phyloP scores from a whole-genome alignment of 2,888 invertebrate species.

The Bombylius discolor region DNA sequence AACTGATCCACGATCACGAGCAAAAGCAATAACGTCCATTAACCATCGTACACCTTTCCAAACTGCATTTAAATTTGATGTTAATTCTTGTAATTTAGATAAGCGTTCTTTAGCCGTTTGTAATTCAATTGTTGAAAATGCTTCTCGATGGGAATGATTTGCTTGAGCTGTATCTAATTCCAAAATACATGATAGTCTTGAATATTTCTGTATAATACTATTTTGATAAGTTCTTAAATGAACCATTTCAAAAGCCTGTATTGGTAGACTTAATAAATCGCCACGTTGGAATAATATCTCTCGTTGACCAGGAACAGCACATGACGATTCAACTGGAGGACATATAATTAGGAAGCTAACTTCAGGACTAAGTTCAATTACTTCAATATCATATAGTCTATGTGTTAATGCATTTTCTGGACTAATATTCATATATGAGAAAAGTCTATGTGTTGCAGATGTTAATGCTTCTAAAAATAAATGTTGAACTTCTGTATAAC shows the following conservation, averaged over 20 bases:
- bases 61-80: slow-evolving; percentile 68
- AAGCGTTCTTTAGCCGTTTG: slow-evolving; percentile 76
- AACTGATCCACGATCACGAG: slow-evolving; percentile 58
- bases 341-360: slow-evolving; percentile 87
- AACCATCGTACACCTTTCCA: slow-evolving; percentile 96
- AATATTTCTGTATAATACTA: slow-evolving; percentile 80
- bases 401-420: slow-evolving; percentile 56
- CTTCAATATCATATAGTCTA: slow-evolving; percentile 84
- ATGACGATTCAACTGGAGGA: slow-evolving; percentile 84
- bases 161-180: slow-evolving; percentile 86
- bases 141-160: slow-evolving; percentile 86
- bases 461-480: slow-evolving; percentile 67
- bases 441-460: slow-evolving; percentile 57
- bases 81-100: slow-evolving; percentile 68
- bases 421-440: slow-evolving; percentile 68
- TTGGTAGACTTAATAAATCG: slow-evolving; percentile 77
- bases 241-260: slow-evolving; percentile 90
- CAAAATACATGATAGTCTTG: slow-evolving; percentile 80
- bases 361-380: slow-evolving; percentile 80
- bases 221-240: slow-evolving; percentile 89
- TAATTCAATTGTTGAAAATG: slow-evolving; percentile 82
- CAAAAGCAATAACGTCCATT: slow-evolving; percentile 88
- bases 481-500: slow-evolving; percentile 62
- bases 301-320: slow-evolving; percentile 75
- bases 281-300: slow-evolving; percentile 74